Percentiles rank a stretch among this genome's conserved stretches.
Evolutionary conservation across 2,888 invertebrate genomes (phyloP).

Genomic region (Leucoptera coffeella): DNA sequence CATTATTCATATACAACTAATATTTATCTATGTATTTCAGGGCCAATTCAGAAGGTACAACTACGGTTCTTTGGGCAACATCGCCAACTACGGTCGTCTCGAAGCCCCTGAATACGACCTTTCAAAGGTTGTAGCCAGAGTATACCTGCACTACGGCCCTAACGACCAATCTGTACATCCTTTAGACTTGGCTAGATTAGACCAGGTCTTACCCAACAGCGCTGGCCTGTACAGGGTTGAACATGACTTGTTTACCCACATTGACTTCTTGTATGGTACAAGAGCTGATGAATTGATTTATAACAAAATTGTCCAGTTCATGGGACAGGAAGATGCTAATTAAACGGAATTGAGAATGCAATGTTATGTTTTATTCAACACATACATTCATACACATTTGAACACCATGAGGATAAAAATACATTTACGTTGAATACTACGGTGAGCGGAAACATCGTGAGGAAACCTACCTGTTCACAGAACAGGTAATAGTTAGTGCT

Average conservation of each 20-base stretch:
- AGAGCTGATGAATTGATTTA: not conserved
- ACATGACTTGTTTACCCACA: not conserved
- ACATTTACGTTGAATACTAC: too few relatives aligned
- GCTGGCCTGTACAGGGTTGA: not conserved
- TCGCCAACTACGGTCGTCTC: not conserved
- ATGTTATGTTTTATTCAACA: too few relatives aligned
- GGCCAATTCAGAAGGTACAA: not conserved
- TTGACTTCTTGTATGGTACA: not conserved
- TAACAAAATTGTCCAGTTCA: too few relatives aligned
- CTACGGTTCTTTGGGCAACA: not conserved
- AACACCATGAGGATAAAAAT: too few relatives aligned
- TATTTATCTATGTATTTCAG: not conserved
- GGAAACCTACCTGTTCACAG: too few relatives aligned
- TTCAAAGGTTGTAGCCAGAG: not conserved
- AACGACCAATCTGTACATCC: not conserved
- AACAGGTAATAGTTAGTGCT: too few relatives aligned
- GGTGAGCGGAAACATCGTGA: too few relatives aligned
- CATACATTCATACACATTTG: too few relatives aligned
- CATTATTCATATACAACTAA: too few relatives aligned
- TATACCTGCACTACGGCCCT: not conserved
- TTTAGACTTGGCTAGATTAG: not conserved
- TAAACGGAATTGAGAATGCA: too few relatives aligned
- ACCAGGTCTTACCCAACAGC: not conserved
- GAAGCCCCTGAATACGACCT: not conserved
- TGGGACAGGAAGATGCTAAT: too few relatives aligned